Conservation (phyloP, 1,140 invertebrate species). For the Streblospio benedicti region DNA sequence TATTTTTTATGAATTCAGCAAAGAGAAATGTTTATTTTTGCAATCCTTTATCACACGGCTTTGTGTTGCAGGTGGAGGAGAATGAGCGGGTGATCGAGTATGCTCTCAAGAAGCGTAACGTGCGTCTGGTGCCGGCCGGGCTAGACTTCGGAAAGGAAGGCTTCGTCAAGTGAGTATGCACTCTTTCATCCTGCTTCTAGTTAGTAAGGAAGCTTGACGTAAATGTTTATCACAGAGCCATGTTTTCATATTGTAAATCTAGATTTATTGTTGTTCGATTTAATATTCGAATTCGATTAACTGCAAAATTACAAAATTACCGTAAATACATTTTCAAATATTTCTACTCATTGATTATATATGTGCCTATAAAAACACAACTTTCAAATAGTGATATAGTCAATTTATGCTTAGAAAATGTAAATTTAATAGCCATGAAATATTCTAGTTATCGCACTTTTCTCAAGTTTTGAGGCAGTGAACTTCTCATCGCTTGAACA, state of each 20-base stretch:
- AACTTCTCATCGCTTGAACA: background rate
- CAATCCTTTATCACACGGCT: too few species aligned
- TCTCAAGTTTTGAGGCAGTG: background rate
- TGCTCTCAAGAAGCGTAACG: constrained; percentile 81
- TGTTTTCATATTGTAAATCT: background rate
- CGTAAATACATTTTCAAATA: background rate
- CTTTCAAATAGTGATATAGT: too few species aligned
- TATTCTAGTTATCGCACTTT: too few species aligned
- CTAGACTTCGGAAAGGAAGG: constrained; percentile 93
- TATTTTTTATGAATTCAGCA: too few species aligned
- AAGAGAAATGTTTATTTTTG: too few species aligned
- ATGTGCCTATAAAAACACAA: too few species aligned
- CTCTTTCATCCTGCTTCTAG: background rate
- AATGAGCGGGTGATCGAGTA: constrained; percentile 97
- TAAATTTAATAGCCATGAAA: too few species aligned
- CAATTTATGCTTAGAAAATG: too few species aligned
- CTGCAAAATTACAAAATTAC: background rate
- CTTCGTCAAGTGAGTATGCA: constrained; percentile 64
- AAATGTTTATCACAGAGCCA: background rate
- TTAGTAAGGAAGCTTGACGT: background rate
- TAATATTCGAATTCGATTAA: background rate
- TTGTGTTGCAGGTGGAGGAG: constrained; percentile 80
- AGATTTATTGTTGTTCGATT: background rate
- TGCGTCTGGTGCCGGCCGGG: constrained; percentile 87
- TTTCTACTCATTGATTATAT: background rate